A percentile compares a stretch with the other conserved stretches of the same genome.
Conservation (phyloP, 2,888 invertebrate genomes). For the Limnephilus auricula region DNA sequence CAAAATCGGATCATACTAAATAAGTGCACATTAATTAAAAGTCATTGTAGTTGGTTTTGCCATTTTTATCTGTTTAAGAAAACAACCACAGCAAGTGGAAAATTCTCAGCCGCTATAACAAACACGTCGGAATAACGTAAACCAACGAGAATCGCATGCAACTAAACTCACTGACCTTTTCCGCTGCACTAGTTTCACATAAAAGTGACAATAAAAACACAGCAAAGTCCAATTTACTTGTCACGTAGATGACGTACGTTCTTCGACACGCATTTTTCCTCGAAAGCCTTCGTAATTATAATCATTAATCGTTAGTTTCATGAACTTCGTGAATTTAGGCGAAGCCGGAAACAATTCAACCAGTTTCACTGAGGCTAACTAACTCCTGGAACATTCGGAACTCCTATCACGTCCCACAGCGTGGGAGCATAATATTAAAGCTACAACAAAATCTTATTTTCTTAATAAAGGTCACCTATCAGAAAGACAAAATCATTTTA, state of each 20-base stretch:
- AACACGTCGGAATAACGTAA: not conserved
- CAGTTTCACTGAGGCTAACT: constrained; percentile 18
- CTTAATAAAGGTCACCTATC: not conserved
- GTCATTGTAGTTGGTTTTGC: not conserved
- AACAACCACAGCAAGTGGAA: not conserved
- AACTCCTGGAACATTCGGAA: constrained; percentile 43
- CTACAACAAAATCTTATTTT: not conserved
- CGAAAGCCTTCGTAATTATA: constrained; percentile 48
- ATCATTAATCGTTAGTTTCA: constrained; percentile 16
- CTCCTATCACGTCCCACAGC: constrained; percentile 25
- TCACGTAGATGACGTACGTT: constrained; percentile 48
- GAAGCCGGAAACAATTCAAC: not conserved
- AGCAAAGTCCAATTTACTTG: not conserved
- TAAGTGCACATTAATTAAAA: not conserved
- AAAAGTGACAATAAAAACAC: constrained; percentile 41
- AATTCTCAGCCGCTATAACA: not conserved
- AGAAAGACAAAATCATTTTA: not conserved
- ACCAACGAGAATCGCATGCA: not conserved
- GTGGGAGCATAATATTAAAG: not conserved
- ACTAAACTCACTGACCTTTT: constrained; percentile 25
- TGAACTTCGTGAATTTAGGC: not conserved
- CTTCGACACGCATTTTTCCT: constrained; percentile 28
- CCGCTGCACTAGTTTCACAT: constrained; percentile 18
- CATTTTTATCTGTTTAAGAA: not conserved
- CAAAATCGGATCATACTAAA: not conserved